These are phyloP conservation scores for Cervus canadensis DNA, from an alignment of 2,113 vertebrate genomes.

Conservation along the genomic window DNA sequence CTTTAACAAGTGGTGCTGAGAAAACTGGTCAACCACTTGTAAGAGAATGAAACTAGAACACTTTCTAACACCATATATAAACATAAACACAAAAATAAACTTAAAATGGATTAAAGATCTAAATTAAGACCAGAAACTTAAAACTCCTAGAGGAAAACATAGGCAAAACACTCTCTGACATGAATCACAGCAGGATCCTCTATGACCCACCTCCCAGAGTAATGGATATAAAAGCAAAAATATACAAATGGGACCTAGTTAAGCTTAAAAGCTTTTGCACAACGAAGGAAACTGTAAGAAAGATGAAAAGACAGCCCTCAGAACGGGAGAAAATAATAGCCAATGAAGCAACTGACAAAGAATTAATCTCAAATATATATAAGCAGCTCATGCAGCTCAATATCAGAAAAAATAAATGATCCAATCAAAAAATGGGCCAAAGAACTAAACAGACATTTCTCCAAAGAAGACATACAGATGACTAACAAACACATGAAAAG, in stretches of 20 bases:
- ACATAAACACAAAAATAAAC: background rate
- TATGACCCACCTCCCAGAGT: background rate
- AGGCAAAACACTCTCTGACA: background rate
- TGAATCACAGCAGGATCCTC: background rate
- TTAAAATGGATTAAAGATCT: background rate
- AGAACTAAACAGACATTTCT: too few species aligned
- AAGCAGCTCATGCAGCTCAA: too few species aligned
- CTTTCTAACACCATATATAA: background rate
- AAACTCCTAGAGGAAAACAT: background rate
- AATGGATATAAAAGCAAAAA: background rate
- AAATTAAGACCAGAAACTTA: background rate
- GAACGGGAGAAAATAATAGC: background rate
- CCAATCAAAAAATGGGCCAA: too few species aligned
- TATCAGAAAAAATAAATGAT: too few species aligned
- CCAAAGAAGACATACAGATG: too few species aligned
- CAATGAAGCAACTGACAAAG: background rate
- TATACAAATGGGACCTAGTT: background rate
- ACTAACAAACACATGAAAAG: too few species aligned
- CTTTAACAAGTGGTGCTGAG: background rate
- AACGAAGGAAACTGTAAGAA: accelerated
- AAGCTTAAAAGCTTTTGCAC: background rate
- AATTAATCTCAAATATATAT: too few species aligned
- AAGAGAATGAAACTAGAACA: background rate
- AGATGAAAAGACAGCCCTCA: background rate
- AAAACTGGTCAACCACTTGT: background rate